Evolutionary conservation across 1,140 invertebrate species (phyloP).

Genomic region (Carcinoscorpius rotundicauda): DNA sequence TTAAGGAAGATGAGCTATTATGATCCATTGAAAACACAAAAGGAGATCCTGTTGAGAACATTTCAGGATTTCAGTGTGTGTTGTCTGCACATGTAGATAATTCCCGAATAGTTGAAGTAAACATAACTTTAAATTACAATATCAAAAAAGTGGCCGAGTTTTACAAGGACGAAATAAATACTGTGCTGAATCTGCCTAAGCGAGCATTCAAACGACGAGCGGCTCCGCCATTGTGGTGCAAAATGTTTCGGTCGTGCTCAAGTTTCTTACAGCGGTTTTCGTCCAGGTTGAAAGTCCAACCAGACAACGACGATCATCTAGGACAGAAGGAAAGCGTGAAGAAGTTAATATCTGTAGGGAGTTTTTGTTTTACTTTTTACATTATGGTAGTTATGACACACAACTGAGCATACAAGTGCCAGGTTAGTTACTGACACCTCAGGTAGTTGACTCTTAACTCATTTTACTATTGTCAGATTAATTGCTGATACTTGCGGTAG

Average conservation of each 20-base stretch:
- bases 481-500: no score
- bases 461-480: background rate
- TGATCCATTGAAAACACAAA: no score
- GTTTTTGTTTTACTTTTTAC: background rate
- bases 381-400: background rate
- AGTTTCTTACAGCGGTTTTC: slow-evolving; percentile 16
- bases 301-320: background rate
- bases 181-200: no score
- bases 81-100: no score
- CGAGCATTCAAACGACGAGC: no score
- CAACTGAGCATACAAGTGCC: background rate
- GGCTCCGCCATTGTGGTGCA: background rate
- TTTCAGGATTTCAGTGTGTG: no score
- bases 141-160: no score
- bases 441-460: background rate
- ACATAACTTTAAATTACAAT: no score
- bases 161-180: no score
- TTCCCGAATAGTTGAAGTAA: no score
- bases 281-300: slow-evolving; percentile 8
- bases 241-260: slow-evolving; percentile 14
- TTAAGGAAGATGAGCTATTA: no score
- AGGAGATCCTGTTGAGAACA: no score
- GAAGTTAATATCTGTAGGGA: background rate
- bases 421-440: background rate
- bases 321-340: background rate